phyloP scores from a whole-genome alignment of 1,140 invertebrate genomes.

The Papilio glaucus region DNA sequence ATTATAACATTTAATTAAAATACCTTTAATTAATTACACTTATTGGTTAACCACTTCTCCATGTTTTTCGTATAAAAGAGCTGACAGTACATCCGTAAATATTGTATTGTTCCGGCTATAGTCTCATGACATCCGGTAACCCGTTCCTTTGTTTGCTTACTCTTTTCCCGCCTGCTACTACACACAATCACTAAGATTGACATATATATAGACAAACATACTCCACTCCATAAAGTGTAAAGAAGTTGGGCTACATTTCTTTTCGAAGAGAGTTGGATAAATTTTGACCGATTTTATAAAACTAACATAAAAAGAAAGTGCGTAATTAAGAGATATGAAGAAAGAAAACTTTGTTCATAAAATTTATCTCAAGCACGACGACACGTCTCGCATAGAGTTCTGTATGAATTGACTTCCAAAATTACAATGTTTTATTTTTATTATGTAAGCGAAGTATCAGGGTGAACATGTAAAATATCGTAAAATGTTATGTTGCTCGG shows the following conservation, averaged over 20 bases:
- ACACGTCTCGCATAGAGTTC: not conserved
- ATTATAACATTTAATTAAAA: too few relatives aligned
- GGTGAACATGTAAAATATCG: not conserved
- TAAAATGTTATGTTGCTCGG: not conserved
- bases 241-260: not conserved
- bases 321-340: constrained; percentile 13
- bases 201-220: too few relatives aligned
- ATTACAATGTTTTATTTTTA: constrained; percentile 15
- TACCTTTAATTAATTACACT: too few relatives aligned
- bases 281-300: not conserved
- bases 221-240: not conserved
- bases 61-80: too few relatives aligned
- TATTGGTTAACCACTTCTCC: too few relatives aligned
- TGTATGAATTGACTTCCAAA: constrained; percentile 4
- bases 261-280: not conserved
- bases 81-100: too few relatives aligned
- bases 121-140: too few relatives aligned
- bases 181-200: too few relatives aligned
- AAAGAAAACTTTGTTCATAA: not conserved
- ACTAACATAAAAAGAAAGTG: constrained; percentile 6
- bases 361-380: not conserved
- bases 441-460: not conserved
- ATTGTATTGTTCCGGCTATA: too few relatives aligned
- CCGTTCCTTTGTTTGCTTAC: too few relatives aligned
- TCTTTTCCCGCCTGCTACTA: too few relatives aligned